These are phyloP conservation scores for Neosilurus mollespiculum DNA, from an alignment of 2,797 vertebrate genomes.

Conservation along the genomic window DNA sequence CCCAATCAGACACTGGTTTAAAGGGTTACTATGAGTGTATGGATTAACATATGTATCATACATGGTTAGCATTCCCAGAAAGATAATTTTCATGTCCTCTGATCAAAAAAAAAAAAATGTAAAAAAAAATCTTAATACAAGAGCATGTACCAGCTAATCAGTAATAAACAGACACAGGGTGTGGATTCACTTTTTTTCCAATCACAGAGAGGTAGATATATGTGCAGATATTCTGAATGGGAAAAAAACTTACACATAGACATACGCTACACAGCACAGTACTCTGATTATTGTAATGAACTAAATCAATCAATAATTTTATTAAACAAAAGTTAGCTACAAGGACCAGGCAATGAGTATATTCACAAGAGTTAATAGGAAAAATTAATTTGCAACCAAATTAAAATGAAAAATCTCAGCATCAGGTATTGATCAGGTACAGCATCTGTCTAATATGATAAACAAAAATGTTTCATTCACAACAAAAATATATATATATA, in stretches of 20 bases:
- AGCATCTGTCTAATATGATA: neutral
- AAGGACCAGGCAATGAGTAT: neutral
- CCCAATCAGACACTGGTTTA: neutral
- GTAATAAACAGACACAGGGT: neutral
- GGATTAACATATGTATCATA: neutral
- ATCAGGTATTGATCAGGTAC: neutral
- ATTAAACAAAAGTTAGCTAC: neutral
- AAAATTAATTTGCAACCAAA: neutral
- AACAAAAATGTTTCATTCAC: neutral
- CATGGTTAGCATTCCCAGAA: neutral
- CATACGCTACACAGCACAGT: no score
- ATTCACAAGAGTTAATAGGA: no score
- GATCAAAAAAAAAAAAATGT: neutral
- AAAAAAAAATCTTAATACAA: neutral
- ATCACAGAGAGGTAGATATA: neutral
- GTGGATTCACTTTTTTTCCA: neutral
- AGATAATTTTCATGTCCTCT: neutral
- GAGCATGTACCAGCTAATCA: neutral
- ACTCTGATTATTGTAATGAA: neutral
- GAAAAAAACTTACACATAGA: no score
- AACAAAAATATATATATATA: neutral
- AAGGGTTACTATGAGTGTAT: neutral
- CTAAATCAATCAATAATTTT: no score
- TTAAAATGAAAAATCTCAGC: neutral
- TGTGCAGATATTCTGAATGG: neutral